Percentiles rank a stretch among this genome's conserved stretches.
Conservation (phyloP, 2,888 invertebrate genomes). For the Meghimatium bilineatum region DNA sequence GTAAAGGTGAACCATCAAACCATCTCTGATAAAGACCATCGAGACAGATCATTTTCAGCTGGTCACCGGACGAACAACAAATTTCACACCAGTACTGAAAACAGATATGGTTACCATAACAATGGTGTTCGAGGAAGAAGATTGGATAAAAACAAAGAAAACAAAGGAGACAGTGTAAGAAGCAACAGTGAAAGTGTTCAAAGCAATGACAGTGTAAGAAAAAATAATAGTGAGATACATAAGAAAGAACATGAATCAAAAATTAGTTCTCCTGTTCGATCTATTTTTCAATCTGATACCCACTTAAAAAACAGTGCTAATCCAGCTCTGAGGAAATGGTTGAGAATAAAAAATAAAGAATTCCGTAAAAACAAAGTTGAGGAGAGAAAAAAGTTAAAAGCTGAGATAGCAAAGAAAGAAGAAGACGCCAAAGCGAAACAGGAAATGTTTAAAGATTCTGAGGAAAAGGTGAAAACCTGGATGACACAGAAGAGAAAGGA, state of each 20-base stretch:
- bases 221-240: not conserved
- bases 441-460: slow-evolving; percentile 50
- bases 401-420: slow-evolving; percentile 44
- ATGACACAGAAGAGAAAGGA: slow-evolving; percentile 64
- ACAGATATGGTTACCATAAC: not conserved
- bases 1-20: not conserved
- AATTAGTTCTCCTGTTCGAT: not conserved
- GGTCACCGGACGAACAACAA: not conserved
- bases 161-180: slow-evolving; percentile 2
- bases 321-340: slow-evolving; percentile 50
- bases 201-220: not conserved
- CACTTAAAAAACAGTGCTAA: slow-evolving; percentile 49
- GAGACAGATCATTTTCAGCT: slow-evolving; percentile 26
- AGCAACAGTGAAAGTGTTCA: not conserved
- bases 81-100: not conserved
- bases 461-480: slow-evolving; percentile 64
- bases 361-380: slow-evolving; percentile 46
- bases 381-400: slow-evolving; percentile 44
- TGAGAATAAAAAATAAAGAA: slow-evolving; percentile 47
- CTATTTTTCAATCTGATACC: slow-evolving; percentile 28
- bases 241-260: not conserved
- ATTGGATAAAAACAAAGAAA: not conserved
- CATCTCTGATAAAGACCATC: not conserved
- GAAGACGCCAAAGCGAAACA: slow-evolving; percentile 27
- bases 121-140: not conserved